Evolutionary conservation across 2,113 vertebrate species (phyloP).

Genomic region (Solenodon paradoxus): DNA sequence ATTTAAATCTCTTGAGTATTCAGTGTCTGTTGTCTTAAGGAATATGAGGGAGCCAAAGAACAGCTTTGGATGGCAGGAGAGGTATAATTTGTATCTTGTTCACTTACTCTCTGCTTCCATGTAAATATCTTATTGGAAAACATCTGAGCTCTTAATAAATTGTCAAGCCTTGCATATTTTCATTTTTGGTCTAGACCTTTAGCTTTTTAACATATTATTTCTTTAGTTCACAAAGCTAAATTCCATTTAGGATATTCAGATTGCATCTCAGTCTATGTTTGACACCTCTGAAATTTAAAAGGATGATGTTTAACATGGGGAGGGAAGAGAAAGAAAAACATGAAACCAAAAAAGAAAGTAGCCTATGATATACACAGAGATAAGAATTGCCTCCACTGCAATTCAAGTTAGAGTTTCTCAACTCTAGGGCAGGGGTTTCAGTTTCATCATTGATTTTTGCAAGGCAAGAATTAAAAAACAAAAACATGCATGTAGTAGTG

Average conservation of each 20-base stretch:
- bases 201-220: no score
- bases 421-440: background rate
- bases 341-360: background rate
- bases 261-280: no score
- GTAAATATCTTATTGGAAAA: background rate
- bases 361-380: background rate
- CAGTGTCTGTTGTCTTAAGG: background rate
- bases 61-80: background rate
- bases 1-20: background rate
- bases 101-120: background rate
- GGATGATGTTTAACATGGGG: background rate
- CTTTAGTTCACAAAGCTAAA: no score
- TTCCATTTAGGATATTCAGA: no score
- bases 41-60: background rate
- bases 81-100: background rate
- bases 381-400: background rate
- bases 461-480: background rate
- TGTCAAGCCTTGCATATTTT: background rate
- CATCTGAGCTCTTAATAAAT: background rate
- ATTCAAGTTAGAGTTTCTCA: background rate
- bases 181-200: background rate
- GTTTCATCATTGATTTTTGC: background rate
- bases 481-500: background rate
- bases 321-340: background rate
- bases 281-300: background rate